Base-by-base conservation (phyloP, 2,797 vertebrate genomes). In the Tokudaia tokunoshimensis region DNA sequence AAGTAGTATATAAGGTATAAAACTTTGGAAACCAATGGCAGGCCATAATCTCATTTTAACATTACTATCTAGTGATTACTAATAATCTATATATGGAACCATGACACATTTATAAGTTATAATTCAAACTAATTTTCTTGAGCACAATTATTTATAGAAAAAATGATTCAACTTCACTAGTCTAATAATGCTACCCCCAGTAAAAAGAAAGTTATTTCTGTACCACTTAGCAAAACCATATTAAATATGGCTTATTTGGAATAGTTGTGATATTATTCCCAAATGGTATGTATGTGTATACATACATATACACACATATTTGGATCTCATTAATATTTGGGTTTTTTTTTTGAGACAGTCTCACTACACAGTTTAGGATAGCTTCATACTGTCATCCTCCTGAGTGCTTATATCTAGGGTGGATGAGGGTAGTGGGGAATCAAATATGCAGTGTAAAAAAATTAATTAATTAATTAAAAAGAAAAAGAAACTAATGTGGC, bases 61-160 rank as follows among this genome's bases (percentile, higher is more conserved):
- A 81, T 63, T 8, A 83, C 76, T 96, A 93, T 84, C 78, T 61
- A 75, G 75, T 89, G 34, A 86, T 31, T 96, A 44, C 72, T 86
- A 80, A 76, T 34, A 65, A 92, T n/a, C 61, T 94, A 55, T 44
- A 94, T 55, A 61, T 37, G 37, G 41, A 31, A 55, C 59, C 29
- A 74, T 89, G 47, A 75, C 29, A 97, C 74, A 92, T 65, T 89
- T 75, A n/a, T 93, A 94, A 93, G 91, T 26, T 41, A 59, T 86
- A 89, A 89, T 81, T 31, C 29, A 94, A 55, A 74, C 90, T 82
- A 12, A 55, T 92, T 91, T 41, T 37, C 29, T 81, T 80, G 20
- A 91, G 61, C 3, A 93, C 12, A 89, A 50, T 94, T 92, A 94
- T 57, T 92, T 83, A 82, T 31, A 90, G 59, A 76, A 94, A 94